phyloP scores from a whole-genome alignment of 1,140 invertebrate genomes.

The Platyscapa corneri region DNA sequence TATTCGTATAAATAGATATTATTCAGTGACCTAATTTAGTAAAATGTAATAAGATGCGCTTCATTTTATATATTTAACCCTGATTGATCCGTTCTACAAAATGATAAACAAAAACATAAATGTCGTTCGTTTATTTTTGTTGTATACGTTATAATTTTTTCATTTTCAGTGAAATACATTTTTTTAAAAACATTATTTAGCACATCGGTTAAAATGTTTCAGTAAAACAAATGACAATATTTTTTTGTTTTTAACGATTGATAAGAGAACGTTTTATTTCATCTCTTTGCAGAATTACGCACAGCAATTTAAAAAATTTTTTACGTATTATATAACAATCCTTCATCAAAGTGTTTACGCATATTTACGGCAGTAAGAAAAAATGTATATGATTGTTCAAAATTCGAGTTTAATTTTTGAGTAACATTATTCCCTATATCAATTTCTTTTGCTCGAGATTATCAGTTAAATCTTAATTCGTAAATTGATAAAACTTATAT shows the following conservation, averaged over 20 bases:
- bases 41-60: slow-evolving; percentile 21
- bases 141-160: neutral
- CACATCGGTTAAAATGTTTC: slow-evolving; percentile 11
- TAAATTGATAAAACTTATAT: slow-evolving; percentile 1
- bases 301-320: slow-evolving; percentile 27
- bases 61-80: slow-evolving; percentile 2
- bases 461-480: neutral
- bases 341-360: slow-evolving; percentile 2
- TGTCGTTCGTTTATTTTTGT: neutral
- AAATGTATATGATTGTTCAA: slow-evolving; percentile 14
- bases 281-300: neutral
- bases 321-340: slow-evolving; percentile 26
- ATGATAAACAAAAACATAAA: neutral
- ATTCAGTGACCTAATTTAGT: slow-evolving; percentile 15
- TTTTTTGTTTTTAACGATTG: neutral
- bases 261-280: neutral
- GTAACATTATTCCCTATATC: slow-evolving; percentile 12
- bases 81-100: slow-evolving; percentile 30
- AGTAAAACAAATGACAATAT: slow-evolving; percentile 2
- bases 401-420: slow-evolving; percentile 24
- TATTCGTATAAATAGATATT: slow-evolving; percentile 36
- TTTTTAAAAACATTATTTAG: neutral
- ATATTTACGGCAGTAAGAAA: slow-evolving; percentile 42
- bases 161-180: neutral
- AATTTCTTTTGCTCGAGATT: neutral